These are phyloP conservation scores for Knipowitschia caucasica DNA, from an alignment of 2,797 vertebrate species.

Conservation along the genomic window DNA sequence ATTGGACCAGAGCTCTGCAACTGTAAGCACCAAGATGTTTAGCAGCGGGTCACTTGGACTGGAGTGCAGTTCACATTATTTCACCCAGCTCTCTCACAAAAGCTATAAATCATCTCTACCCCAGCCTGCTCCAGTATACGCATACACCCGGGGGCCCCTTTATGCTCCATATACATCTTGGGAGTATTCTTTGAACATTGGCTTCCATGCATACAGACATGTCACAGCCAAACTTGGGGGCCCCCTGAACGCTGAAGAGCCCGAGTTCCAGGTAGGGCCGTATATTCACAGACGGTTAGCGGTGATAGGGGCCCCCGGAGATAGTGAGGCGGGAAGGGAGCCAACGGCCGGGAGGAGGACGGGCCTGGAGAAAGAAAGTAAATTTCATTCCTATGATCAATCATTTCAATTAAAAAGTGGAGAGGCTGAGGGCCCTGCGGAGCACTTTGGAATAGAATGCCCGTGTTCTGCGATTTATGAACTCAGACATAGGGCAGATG, in stretches of 20 bases:
- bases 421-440: constrained; percentile 22
- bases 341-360: constrained; percentile 72
- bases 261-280: constrained; percentile 57
- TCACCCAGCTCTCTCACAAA: constrained; percentile 48
- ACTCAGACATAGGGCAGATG: not conserved
- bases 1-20: no score
- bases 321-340: constrained; percentile 83
- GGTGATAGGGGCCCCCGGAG: constrained; percentile 69
- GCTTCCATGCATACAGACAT: constrained; percentile 67
- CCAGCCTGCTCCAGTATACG: constrained; percentile 62
- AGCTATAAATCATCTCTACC: constrained; percentile 61
- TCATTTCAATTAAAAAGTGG: constrained; percentile 66
- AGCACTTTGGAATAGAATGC: constrained; percentile 25
- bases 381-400: constrained; percentile 84
- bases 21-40: constrained; percentile 1
- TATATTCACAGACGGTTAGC: constrained; percentile 77
- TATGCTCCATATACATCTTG: constrained; percentile 61
- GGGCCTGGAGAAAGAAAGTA: constrained; percentile 87
- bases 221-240: constrained; percentile 66
- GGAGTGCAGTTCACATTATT: constrained; percentile 29
- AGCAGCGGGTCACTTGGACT: constrained; percentile 8
- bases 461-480: constrained; percentile 67
- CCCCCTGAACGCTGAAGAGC: constrained; percentile 49
- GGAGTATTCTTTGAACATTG: constrained; percentile 73
- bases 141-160: constrained; percentile 53